Conservation (phyloP, 2,797 vertebrate species). For the Eptatretus atami region DNA sequence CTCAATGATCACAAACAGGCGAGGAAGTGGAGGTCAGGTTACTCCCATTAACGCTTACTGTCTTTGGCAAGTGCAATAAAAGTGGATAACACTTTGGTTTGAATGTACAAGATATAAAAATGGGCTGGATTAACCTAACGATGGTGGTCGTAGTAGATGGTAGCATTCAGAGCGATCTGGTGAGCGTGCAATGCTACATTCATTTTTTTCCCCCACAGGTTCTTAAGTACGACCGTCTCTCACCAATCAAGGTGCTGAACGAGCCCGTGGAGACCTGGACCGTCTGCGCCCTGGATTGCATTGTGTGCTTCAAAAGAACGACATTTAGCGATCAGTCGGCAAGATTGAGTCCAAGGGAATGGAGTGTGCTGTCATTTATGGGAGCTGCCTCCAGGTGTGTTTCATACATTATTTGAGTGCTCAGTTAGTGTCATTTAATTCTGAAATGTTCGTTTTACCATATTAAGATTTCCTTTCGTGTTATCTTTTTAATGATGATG, state of each 20-base stretch:
- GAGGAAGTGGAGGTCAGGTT: slow-evolving; percentile 64
- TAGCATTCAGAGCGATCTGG: neutral
- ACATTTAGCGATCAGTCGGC: slow-evolving; percentile 86
- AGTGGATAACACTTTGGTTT: too few relatives aligned
- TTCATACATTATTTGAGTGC: neutral
- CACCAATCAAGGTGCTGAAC: slow-evolving; percentile 40
- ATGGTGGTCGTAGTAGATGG: too few relatives aligned
- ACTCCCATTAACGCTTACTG: too few relatives aligned
- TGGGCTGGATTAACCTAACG: too few relatives aligned
- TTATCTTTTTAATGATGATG: too few relatives aligned
- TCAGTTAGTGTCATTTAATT: too few relatives aligned
- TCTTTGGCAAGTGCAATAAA: too few relatives aligned
- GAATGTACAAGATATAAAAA: too few relatives aligned
- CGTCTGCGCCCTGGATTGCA: slow-evolving; percentile 61
- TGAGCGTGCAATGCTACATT: neutral
- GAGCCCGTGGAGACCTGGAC: slow-evolving; percentile 49
- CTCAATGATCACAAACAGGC: slow-evolving; percentile 70
- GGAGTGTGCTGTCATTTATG: slow-evolving; percentile 87
- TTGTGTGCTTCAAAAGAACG: slow-evolving; percentile 95
- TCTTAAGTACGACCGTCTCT: slow-evolving; percentile 45
- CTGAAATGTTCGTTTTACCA: too few relatives aligned
- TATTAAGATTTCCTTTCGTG: too few relatives aligned
- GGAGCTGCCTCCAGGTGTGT: slow-evolving; percentile 69
- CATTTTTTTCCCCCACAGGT: slow-evolving; percentile 22
- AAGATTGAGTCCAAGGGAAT: slow-evolving; percentile 52